Evolutionary conservation across 1,140 invertebrate species (phyloP).

Genomic region (Homarus americanus): DNA sequence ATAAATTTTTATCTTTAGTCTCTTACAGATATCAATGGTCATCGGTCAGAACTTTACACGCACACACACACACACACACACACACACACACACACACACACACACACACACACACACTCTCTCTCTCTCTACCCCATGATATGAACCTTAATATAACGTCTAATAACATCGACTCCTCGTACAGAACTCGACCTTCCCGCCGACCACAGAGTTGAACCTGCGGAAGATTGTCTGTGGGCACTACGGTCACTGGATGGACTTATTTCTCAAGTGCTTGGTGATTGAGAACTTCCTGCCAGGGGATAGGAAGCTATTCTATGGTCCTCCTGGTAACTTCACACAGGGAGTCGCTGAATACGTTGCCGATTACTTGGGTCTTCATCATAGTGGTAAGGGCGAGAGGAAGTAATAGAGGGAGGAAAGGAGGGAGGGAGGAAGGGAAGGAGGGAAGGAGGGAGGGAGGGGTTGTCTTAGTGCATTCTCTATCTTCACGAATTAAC

Average conservation of each 20-base stretch:
- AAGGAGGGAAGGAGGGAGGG: too few relatives aligned
- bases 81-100: too few relatives aligned
- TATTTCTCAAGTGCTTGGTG: background rate
- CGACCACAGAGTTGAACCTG: background rate
- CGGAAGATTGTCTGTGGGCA: background rate
- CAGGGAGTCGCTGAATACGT: background rate
- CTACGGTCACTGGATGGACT: background rate
- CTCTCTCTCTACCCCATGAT: too few relatives aligned
- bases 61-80: too few relatives aligned
- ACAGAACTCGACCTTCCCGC: background rate
- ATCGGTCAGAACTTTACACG: too few relatives aligned
- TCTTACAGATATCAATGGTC: background rate
- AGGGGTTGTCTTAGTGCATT: too few relatives aligned
- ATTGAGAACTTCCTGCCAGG: background rate
- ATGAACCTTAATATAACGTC: too few relatives aligned
- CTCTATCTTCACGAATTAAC: too few relatives aligned
- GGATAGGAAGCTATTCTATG: constrained; percentile 40
- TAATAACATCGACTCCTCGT: too few relatives aligned
- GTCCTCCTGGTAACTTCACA: constrained; percentile 37
- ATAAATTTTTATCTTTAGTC: background rate
- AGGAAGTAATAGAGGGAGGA: too few relatives aligned
- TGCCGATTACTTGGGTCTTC: background rate
- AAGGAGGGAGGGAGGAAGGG: too few relatives aligned
- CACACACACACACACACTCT: too few relatives aligned
- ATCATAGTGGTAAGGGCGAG: background rate